A percentile compares a stretch with the other conserved stretches of the same genome.
Evolutionary conservation across 2,797 vertebrate species (phyloP).

Genomic region (Sebastes hopkinsi): DNA sequence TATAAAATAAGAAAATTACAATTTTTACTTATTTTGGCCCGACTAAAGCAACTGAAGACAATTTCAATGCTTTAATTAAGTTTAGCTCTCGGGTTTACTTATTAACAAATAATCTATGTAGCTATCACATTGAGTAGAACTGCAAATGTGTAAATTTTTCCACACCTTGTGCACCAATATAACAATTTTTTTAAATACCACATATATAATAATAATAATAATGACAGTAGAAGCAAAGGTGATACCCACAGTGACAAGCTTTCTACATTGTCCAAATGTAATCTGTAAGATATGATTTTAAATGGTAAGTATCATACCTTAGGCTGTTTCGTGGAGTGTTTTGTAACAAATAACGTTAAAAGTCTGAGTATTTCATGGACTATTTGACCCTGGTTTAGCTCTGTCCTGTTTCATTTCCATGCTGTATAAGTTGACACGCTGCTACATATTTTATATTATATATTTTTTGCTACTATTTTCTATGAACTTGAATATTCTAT

Average conservation of each 20-base stretch:
- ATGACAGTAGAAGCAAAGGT: neutral
- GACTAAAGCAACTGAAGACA: neutral
- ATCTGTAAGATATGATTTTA: neutral
- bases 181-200: neutral
- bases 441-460: neutral
- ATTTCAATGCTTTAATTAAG: neutral
- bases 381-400: slow-evolving; percentile 71
- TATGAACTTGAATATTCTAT: neutral
- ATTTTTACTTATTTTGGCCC: neutral
- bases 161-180: neutral
- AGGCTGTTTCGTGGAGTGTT: neutral
- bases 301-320: slow-evolving; percentile 4
- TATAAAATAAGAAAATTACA: neutral
- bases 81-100: neutral
- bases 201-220: neutral
- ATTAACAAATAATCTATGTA: neutral
- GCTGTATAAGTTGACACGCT: slow-evolving; percentile 21
- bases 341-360: neutral
- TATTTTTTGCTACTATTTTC: neutral
- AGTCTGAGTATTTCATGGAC: neutral
- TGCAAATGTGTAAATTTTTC: neutral
- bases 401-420: slow-evolving; percentile 21
- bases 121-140: neutral
- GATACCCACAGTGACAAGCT: neutral
- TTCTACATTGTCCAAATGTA: neutral